These are phyloP conservation scores for Istiophorus platypterus DNA, from an alignment of 2,113 vertebrate genomes.

Conservation along the genomic window DNA sequence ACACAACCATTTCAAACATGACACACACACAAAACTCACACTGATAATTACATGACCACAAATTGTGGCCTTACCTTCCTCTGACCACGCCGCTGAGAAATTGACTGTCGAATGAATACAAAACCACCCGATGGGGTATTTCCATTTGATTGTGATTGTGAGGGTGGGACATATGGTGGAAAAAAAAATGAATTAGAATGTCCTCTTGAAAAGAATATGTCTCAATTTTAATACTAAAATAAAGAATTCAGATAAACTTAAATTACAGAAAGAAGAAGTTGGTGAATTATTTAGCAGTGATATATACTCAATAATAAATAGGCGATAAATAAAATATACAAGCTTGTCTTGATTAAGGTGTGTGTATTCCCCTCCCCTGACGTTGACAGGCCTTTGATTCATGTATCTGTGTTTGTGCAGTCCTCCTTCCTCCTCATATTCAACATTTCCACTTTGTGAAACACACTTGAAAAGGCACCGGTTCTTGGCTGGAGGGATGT, in stretches of 20 bases:
- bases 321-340: constrained; percentile 81
- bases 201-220: too few relatives aligned
- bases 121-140: too few relatives aligned
- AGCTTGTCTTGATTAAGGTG: constrained; percentile 83
- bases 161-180: constrained; percentile 22
- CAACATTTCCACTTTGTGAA: constrained; percentile 83
- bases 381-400: constrained; percentile 78
- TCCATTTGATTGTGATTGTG: constrained; percentile 56
- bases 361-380: constrained; percentile 76
- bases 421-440: constrained; percentile 72
- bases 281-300: constrained; percentile 77
- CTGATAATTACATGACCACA: constrained; percentile 87
- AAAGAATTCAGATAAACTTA: too few relatives aligned
- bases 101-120: too few relatives aligned
- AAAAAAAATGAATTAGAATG: constrained; percentile 54
- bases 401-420: constrained; percentile 70
- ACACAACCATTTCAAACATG: too few relatives aligned
- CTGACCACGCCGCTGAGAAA: too few relatives aligned
- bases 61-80: too few relatives aligned
- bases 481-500: constrained; percentile 79
- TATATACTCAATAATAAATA: constrained; percentile 84
- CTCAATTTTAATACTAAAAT: too few relatives aligned
- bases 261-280: constrained; percentile 73
- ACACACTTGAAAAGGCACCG: constrained; percentile 76
- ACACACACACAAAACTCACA: too few relatives aligned